Evolutionary conservation across 2,888 invertebrate genomes (phyloP).

Genomic region (Scaptodrosophila latifasciaeformis): DNA sequence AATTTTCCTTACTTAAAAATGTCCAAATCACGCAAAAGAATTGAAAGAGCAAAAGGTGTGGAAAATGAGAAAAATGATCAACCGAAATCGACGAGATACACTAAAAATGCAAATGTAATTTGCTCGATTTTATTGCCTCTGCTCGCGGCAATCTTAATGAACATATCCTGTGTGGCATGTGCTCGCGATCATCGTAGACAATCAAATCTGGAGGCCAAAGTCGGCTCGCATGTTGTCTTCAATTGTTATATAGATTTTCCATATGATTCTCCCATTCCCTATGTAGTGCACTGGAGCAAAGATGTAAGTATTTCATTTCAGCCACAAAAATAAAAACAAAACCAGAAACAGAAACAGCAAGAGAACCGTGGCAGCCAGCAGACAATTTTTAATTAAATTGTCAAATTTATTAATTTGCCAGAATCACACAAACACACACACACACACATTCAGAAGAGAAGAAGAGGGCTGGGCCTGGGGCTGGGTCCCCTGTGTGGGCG

Average conservation of each 20-base stretch:
- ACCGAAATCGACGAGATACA: constrained; percentile 8
- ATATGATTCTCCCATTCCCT: constrained; percentile 88
- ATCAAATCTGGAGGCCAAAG: constrained; percentile 74
- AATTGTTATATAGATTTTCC: constrained; percentile 85
- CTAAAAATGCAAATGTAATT: neutral
- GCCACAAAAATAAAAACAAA: neutral
- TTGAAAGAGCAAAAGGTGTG: neutral
- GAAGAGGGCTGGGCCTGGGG: constrained; percentile 3
- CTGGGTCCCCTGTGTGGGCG: neutral
- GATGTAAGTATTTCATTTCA: constrained; percentile 81
- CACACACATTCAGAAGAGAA: no score
- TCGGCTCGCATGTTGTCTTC: constrained; percentile 75
- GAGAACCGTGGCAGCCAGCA: constrained; percentile 28
- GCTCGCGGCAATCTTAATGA: constrained; percentile 67
- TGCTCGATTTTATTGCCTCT: constrained; percentile 3
- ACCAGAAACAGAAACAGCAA: neutral
- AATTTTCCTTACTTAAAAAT: constrained; percentile 32
- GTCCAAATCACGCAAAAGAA: constrained; percentile 25
- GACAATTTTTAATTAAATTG: constrained; percentile 48
- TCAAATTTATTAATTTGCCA: constrained; percentile 60
- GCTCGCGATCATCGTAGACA: constrained; percentile 64
- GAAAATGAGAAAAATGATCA: constrained; percentile 16
- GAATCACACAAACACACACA: constrained; percentile 16
- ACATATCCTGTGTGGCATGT: constrained; percentile 71
- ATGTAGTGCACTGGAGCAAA: constrained; percentile 92